Evolutionary conservation across 2,888 invertebrate species (phyloP), one percentile per base, ranked within the genome.

Genomic region (Chloroclystis v-ata): DNA sequence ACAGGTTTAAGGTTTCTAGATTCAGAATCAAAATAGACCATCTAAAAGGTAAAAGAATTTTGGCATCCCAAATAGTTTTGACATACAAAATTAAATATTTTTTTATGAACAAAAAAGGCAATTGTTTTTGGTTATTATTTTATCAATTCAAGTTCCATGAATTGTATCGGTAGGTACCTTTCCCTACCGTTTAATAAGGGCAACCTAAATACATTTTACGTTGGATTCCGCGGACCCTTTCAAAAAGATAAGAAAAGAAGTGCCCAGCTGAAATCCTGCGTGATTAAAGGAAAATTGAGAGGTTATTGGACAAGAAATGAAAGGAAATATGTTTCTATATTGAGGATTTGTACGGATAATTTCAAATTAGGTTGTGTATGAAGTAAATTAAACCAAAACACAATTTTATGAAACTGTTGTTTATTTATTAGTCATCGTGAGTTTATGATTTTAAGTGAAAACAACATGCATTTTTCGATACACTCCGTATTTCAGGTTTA

Each of bases 211-310:
- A 67, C 59, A 63, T 59, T 71, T 67, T 65, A 72, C 71, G 72
- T 72, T 69, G 40, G 41, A 49, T 49, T 44, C 20, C 10, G 25
- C 57, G 59, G 63, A 66, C 67, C 72, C 67, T 72, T 70, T 61
- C 57, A 58, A 61, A 51, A 49, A 61, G 69, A 71, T 72, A 69
- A 67, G 65, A 65, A 62, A 65, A 57, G 61, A 65, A 67, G 65
- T 67, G 60, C 61, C 57, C 59, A 56, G 56, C 60, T 63, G 55
- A 62, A 70, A 67, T 67, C 68, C 66, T 55, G 63, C 60, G 63
- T 72, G 69, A 75, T 76, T 70, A 75, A 67, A 72, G 67, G 60
- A 63, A 69, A 73, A 68, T 63, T 67, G 67, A 63, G 63, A 58
- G 58, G 56, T 53, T 54, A 59, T 58, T 58, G 56, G 54, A 57